These are phyloP conservation scores for Thymelicus acteon DNA, from an alignment of 2,888 invertebrate species.

Conservation along the genomic window DNA sequence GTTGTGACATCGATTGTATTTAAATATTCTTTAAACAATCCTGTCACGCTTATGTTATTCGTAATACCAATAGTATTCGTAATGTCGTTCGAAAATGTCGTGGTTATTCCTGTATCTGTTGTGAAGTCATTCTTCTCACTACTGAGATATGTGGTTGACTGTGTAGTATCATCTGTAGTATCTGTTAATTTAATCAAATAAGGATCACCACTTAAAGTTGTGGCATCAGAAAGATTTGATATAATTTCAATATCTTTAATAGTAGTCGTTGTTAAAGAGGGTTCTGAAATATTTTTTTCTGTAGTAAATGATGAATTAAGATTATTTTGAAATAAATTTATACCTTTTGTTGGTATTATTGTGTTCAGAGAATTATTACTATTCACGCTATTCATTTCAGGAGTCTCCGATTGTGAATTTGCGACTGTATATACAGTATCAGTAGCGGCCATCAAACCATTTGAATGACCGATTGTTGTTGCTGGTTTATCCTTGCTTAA, in stretches of 20 bases:
- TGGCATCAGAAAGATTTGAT: background rate
- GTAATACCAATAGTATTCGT: background rate
- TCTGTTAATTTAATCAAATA: background rate
- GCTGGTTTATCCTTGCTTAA: background rate
- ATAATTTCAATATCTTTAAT: background rate
- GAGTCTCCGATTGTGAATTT: background rate
- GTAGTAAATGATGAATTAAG: background rate
- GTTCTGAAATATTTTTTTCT: background rate
- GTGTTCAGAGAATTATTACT: background rate
- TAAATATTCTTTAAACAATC: conserved; percentile 43
- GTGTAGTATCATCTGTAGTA: background rate
- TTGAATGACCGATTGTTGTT: background rate
- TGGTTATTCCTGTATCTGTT: conserved; percentile 1
- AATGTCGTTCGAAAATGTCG: background rate
- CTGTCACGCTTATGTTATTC: background rate
- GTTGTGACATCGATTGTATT: conserved; percentile 41
- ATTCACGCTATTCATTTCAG: background rate
- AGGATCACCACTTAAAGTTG: background rate
- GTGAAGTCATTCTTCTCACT: conserved; percentile 9
- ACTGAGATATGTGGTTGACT: too few species aligned
- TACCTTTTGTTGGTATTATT: background rate
- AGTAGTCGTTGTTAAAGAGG: background rate
- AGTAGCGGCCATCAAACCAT: background rate
- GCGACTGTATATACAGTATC: too few species aligned
- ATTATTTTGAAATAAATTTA: background rate